Percentiles rank a stretch among this genome's conserved stretches.
Conservation (phyloP, 2,797 vertebrate genomes). For the Myotis planiceps region DNA sequence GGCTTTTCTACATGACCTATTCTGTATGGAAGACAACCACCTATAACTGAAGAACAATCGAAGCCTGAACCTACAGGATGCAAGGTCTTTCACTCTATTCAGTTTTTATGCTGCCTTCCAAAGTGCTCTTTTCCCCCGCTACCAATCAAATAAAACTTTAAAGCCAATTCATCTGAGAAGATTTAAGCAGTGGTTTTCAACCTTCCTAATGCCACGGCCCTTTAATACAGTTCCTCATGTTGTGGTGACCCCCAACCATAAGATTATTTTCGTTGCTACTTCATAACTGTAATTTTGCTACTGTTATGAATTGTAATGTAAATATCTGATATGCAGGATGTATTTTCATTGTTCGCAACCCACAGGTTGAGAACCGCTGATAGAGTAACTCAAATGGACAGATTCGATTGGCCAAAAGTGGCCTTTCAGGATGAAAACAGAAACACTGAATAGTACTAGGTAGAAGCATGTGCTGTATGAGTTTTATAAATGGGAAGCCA, state of each 20-base stretch:
- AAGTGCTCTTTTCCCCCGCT: background rate
- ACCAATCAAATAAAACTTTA: constrained; percentile 15
- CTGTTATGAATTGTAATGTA: too few relatives aligned
- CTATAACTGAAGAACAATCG: constrained; percentile 12
- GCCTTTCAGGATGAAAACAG: constrained; percentile 52
- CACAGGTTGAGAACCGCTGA: too few relatives aligned
- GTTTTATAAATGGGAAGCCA: constrained; percentile 30
- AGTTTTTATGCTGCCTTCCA: background rate
- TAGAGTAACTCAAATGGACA: constrained; percentile 18
- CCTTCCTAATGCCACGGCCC: too few relatives aligned
- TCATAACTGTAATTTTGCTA: too few relatives aligned
- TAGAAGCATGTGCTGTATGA: background rate
- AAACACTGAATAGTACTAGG: background rate
- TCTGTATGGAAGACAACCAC: background rate
- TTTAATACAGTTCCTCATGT: too few relatives aligned
- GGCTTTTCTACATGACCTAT: background rate
- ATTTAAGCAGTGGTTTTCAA: background rate
- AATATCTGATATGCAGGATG: too few relatives aligned
- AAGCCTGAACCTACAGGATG: background rate
- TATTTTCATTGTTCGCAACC: too few relatives aligned
- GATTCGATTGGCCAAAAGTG: constrained; percentile 36
- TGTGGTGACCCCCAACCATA: too few relatives aligned
- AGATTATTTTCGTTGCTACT: too few relatives aligned
- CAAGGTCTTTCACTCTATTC: background rate
- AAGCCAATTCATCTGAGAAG: constrained; percentile 49